A percentile compares a stretch with the other conserved stretches of the same genome.
Evolutionary conservation across 2,113 vertebrate species (phyloP).

Genomic region (Corythornis cristatus): DNA sequence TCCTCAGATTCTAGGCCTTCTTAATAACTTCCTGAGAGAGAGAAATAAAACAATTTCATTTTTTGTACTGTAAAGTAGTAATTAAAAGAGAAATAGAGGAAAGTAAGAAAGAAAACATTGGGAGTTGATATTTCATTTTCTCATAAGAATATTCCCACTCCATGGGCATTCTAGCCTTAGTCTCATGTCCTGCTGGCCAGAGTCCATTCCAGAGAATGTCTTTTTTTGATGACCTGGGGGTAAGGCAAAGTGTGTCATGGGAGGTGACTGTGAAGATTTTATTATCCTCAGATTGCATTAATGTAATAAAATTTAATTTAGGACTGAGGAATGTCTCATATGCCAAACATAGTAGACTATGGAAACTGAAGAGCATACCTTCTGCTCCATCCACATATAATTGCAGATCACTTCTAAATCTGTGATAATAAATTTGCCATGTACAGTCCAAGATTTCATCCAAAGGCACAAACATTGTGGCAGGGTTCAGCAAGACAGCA

Average conservation of each 20-base stretch:
- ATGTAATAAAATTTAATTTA: neutral
- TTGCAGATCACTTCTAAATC: neutral
- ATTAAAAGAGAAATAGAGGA: neutral
- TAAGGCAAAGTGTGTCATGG: neutral
- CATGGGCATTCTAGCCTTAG: neutral
- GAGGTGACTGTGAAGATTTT: neutral
- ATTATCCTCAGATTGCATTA: neutral
- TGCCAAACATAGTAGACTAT: accelerated
- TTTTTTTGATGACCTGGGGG: neutral
- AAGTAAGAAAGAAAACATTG: neutral
- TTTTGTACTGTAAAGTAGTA: neutral
- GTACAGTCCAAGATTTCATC: neutral
- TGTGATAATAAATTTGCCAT: neutral
- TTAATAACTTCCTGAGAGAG: neutral
- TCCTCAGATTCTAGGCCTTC: neutral
- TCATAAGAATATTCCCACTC: neutral
- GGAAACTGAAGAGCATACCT: neutral
- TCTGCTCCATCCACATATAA: neutral
- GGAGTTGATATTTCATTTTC: neutral
- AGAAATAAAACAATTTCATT: neutral
- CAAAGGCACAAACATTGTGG: neutral
- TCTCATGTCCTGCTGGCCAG: neutral
- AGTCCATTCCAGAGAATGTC: neutral
- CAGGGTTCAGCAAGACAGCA: neutral
- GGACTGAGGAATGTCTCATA: neutral